Percentiles rank a stretch among this genome's conserved stretches.
phyloP scores from a whole-genome alignment of 2,113 vertebrate genomes.

The Syrrhaptes paradoxus region DNA sequence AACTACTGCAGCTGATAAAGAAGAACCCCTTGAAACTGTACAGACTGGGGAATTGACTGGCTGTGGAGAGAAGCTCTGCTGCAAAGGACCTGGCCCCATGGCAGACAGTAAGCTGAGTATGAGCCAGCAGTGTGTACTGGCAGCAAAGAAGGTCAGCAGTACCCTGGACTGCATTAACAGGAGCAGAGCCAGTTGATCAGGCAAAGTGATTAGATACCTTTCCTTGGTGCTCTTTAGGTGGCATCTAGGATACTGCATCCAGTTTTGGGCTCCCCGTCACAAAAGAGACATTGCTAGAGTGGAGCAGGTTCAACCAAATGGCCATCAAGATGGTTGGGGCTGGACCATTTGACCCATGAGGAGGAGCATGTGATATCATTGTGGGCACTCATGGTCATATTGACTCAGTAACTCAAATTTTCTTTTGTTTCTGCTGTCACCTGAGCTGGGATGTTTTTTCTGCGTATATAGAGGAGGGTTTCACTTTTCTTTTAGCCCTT shows the following conservation, averaged over 20 bases:
- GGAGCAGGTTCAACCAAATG: background rate
- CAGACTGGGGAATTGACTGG: background rate
- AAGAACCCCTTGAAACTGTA: background rate
- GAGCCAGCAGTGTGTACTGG: background rate
- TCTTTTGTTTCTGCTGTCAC: background rate
- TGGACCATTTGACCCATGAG: background rate
- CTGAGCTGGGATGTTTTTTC: background rate
- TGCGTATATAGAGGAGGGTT: background rate
- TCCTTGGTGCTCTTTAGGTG: background rate
- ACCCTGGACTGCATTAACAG: background rate
- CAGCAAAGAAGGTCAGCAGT: background rate
- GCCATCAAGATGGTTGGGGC: background rate
- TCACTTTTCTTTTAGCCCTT: background rate
- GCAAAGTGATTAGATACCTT: background rate
- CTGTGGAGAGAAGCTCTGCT: background rate
- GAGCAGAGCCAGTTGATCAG: background rate
- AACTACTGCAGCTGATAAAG: background rate
- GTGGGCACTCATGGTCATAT: background rate
- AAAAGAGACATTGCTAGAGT: background rate
- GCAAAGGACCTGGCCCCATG: background rate
- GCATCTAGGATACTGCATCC: background rate
- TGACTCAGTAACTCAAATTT: background rate
- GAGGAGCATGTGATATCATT: accelerated
- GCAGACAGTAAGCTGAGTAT: background rate
- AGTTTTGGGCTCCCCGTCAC: background rate